phyloP scores from a whole-genome alignment of 2,113 vertebrate genomes.

The Acanthisitta chloris region DNA sequence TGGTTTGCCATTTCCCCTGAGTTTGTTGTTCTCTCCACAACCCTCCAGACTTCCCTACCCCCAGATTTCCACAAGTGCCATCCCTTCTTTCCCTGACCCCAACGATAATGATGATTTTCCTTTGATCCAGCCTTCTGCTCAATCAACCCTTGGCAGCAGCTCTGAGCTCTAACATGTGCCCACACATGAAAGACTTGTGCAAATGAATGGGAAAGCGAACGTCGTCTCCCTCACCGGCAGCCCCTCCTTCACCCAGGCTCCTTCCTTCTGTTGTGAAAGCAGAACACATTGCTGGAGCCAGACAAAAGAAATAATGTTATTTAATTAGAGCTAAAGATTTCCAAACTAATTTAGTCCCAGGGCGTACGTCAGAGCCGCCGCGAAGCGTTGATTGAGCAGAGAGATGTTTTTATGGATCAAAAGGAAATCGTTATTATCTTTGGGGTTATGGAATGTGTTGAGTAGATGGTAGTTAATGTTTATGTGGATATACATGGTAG shows the following conservation, averaged over 20 bases:
- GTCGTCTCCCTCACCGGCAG: background rate
- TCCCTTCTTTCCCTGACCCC: background rate
- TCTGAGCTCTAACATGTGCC: background rate
- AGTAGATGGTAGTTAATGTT: conserved; percentile 47
- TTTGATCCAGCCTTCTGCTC: background rate
- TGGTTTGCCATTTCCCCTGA: background rate
- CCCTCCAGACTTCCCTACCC: background rate
- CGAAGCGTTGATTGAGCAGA: conserved; percentile 16
- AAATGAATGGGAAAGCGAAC: background rate
- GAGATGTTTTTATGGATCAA: conserved; percentile 54
- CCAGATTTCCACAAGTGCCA: background rate
- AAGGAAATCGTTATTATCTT: conserved; percentile 64
- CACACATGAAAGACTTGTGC: background rate
- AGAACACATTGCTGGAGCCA: background rate
- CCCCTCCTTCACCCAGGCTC: background rate
- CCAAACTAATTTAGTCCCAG: conserved; percentile 51
- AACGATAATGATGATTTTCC: background rate
- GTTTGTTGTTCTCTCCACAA: background rate
- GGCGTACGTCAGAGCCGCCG: conserved; percentile 12
- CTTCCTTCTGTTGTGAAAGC: background rate
- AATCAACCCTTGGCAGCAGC: background rate
- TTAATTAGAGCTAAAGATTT: conserved; percentile 65
- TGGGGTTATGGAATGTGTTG: conserved; percentile 52
- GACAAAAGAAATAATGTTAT: conserved; percentile 61
- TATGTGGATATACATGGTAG: conserved; percentile 31